Percentiles rank a stretch among this genome's conserved stretches.
Evolutionary conservation across 2,113 vertebrate genomes (phyloP).

Genomic region (Sylvicapra grimmia): DNA sequence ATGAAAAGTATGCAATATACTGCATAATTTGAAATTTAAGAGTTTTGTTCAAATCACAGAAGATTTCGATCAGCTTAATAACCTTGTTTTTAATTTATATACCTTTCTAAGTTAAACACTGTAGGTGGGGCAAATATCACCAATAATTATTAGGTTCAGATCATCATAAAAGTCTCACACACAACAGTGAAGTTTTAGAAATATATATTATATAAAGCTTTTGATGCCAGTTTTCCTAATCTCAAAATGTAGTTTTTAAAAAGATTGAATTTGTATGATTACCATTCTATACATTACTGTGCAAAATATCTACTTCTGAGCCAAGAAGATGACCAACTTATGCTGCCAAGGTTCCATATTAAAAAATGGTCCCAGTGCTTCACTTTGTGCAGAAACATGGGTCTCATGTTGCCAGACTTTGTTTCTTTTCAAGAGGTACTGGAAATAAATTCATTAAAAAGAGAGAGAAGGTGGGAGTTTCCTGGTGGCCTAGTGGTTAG

Average conservation of each 20-base stretch:
- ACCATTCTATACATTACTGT: background rate
- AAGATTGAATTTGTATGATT: background rate
- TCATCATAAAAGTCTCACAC: background rate
- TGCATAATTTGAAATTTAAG: background rate
- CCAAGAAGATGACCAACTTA: background rate
- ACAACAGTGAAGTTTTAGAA: background rate
- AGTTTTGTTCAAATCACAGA: background rate
- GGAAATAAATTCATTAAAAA: background rate
- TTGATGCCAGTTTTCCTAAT: background rate
- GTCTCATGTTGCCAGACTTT: background rate
- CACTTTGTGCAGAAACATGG: background rate
- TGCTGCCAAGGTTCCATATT: background rate
- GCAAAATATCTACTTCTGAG: background rate
- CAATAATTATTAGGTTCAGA: background rate
- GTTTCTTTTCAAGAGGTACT: background rate
- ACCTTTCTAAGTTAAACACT: background rate
- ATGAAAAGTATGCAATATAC: background rate
- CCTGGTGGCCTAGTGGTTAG: background rate
- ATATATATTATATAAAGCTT: background rate
- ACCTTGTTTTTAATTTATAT: slow-evolving; percentile 16
- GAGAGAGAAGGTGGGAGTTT: background rate
- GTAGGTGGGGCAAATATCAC: background rate
- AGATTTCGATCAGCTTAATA: background rate
- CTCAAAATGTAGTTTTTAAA: background rate
- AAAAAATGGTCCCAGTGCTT: background rate